Evolutionary conservation across 2,888 invertebrate species (phyloP), one percentile per base, ranked within the genome.

Genomic region (Tachina fera): DNA sequence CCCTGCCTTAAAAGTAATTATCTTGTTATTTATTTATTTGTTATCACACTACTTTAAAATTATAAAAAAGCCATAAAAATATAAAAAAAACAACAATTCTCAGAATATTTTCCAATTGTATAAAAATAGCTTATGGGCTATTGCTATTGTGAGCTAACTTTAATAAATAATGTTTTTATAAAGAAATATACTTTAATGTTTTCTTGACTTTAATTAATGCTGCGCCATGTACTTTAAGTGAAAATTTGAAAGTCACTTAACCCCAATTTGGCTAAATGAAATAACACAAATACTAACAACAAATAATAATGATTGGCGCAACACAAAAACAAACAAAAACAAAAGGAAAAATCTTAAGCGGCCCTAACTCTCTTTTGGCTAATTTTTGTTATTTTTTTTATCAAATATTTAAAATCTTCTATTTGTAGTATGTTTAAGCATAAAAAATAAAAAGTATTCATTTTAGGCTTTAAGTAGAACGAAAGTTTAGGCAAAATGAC

Each of bases 351-450:
- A 72, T 68, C 22, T 39, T 67, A 76, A 75, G 43, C 79, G 72
- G 83, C 86, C 86, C 86, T 80, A 88, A 88, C 87, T 88, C 88
- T 88, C 88, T 84, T 88, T 83, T 81, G 82, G 87, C 88, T 87
- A 87, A 85, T 88, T 88, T 87, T 86, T 84, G 70, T 22, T 65
- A 3, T 31, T 75, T 71, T 72, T 84, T 81, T 49, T 51, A 10
- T 4, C 14, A 45, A 53, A 85, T 63, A 51, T 70, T 71, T 10
- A 43, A 80, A 67, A 74, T 61, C 58, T 63, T 56, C 43, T 71
- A 16, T 74, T 58, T 60, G 63, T 82, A 49, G 63, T 82, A 49
- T 60, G 31, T 61, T 71, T 31, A 45, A 31, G 14, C 22, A 51
- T 53, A 41, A 60, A 41, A 51, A 43, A 9, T 68, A 47, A 58